Evolutionary conservation across 2,888 invertebrate species (phyloP).

Genomic region (Spialia ferax): DNA sequence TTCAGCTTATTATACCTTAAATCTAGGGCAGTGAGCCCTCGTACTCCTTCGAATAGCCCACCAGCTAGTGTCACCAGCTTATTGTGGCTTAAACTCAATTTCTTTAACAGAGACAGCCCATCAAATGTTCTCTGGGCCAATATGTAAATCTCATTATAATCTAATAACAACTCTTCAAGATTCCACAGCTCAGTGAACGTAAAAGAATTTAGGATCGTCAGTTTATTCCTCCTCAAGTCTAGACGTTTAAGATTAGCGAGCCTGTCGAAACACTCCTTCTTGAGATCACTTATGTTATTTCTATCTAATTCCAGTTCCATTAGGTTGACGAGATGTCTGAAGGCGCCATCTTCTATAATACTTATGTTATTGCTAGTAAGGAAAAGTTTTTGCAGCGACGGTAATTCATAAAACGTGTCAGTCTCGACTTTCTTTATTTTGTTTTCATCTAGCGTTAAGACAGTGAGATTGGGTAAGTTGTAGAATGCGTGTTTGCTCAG

Average conservation of each 20-base stretch:
- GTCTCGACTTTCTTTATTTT: slow-evolving; percentile 91
- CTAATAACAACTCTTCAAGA: slow-evolving; percentile 89
- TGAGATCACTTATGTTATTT: slow-evolving; percentile 91
- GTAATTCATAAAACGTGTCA: slow-evolving; percentile 91
- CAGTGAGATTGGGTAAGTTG: slow-evolving; percentile 89
- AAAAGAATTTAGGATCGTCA: slow-evolving; percentile 91
- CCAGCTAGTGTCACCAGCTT: slow-evolving; percentile 90
- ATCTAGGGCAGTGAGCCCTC: slow-evolving; percentile 91
- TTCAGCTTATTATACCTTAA: slow-evolving; percentile 91
- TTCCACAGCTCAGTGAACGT: slow-evolving; percentile 93
- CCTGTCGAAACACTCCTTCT: slow-evolving; percentile 92
- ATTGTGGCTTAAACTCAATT: slow-evolving; percentile 92
- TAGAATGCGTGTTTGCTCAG: slow-evolving; percentile 91
- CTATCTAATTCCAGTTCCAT: slow-evolving; percentile 93
- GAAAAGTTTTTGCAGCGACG: slow-evolving; percentile 90
- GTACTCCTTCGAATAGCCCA: slow-evolving; percentile 90
- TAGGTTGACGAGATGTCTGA: slow-evolving; percentile 90
- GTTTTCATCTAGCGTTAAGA: slow-evolving; percentile 92
- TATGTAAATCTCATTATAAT: slow-evolving; percentile 90
- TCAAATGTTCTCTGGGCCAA: slow-evolving; percentile 92
- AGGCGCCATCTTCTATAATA: slow-evolving; percentile 94
- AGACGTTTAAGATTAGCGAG: slow-evolving; percentile 90
- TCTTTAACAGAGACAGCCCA: slow-evolving; percentile 90
- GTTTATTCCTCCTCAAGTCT: slow-evolving; percentile 91
- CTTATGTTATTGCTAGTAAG: slow-evolving; percentile 95